Conservation (phyloP, 2,113 vertebrate genomes). For the Patagioenas fasciata region DNA sequence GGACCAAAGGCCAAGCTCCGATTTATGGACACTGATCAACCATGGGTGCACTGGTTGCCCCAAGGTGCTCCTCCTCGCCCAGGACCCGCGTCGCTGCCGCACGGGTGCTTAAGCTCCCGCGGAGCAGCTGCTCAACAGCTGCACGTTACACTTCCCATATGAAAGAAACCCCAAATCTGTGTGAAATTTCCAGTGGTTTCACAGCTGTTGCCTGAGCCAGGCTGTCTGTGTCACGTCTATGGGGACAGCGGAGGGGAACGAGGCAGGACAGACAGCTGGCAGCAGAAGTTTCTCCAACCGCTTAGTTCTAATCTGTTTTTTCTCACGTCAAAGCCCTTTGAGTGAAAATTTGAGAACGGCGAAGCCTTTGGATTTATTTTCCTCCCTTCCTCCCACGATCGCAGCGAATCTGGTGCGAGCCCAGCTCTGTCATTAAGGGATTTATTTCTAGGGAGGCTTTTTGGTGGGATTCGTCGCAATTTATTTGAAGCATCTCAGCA, state of each 20-base stretch:
- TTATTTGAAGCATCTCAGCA: background rate
- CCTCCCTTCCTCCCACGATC: background rate
- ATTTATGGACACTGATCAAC: rapidly evolving
- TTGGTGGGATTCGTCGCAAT: background rate
- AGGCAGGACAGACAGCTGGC: slow-evolving; percentile 49
- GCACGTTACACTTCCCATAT: slow-evolving; percentile 20
- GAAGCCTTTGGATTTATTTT: background rate
- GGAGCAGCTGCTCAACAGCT: slow-evolving; percentile 62
- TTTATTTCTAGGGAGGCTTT: background rate
- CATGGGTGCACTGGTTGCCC: background rate
- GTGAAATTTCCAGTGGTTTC: slow-evolving; percentile 70
- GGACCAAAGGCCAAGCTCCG: background rate
- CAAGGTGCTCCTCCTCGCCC: rapidly evolving
- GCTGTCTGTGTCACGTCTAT: slow-evolving; percentile 37
- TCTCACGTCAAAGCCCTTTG: background rate
- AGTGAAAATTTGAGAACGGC: slow-evolving; percentile 2
- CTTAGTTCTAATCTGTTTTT: background rate
- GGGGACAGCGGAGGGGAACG: background rate
- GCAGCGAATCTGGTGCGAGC: background rate
- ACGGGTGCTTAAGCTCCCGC: background rate
- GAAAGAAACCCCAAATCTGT: slow-evolving; percentile 58
- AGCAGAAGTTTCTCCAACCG: background rate
- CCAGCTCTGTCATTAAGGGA: background rate
- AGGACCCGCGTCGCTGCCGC: background rate
- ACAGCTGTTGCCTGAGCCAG: slow-evolving; percentile 62